Percentiles rank a stretch among this genome's conserved stretches.
Evolutionary conservation across 2,113 vertebrate species (phyloP).

Genomic region (Cairina moschata): DNA sequence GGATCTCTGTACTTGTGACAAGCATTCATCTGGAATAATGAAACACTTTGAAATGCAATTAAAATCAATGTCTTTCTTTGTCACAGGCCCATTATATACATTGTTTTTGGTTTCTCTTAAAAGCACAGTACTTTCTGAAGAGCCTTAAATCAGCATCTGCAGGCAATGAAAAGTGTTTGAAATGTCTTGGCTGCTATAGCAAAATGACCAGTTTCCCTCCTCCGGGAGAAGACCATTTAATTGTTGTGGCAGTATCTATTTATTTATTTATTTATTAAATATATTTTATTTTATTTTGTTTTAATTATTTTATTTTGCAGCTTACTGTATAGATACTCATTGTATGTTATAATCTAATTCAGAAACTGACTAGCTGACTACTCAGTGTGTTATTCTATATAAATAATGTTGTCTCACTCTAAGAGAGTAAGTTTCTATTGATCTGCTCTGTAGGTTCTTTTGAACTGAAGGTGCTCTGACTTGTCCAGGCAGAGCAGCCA

Average conservation of each 20-base stretch:
- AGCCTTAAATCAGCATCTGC: background rate
- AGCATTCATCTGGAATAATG: conserved; percentile 30
- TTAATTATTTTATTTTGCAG: background rate
- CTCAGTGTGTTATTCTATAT: background rate
- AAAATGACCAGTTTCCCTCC: background rate
- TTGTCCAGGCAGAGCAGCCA: background rate
- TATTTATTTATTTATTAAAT: too few relatives aligned
- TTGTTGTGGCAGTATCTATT: background rate
- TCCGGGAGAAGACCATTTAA: background rate
- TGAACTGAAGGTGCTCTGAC: background rate
- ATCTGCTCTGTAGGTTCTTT: background rate
- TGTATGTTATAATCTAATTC: background rate
- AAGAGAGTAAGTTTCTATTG: background rate
- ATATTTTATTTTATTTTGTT: background rate
- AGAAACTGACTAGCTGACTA: background rate
- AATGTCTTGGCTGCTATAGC: background rate
- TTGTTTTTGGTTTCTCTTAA: background rate
- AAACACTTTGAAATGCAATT: conserved; percentile 43
- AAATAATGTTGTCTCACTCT: background rate
- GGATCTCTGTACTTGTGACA: background rate
- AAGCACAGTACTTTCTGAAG: background rate
- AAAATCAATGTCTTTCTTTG: conserved; percentile 35
- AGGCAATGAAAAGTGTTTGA: background rate
- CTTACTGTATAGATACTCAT: background rate
- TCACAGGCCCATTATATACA: background rate